Base-by-base conservation (phyloP, 2,888 invertebrate species). In the Drosophila rubida region DNA sequence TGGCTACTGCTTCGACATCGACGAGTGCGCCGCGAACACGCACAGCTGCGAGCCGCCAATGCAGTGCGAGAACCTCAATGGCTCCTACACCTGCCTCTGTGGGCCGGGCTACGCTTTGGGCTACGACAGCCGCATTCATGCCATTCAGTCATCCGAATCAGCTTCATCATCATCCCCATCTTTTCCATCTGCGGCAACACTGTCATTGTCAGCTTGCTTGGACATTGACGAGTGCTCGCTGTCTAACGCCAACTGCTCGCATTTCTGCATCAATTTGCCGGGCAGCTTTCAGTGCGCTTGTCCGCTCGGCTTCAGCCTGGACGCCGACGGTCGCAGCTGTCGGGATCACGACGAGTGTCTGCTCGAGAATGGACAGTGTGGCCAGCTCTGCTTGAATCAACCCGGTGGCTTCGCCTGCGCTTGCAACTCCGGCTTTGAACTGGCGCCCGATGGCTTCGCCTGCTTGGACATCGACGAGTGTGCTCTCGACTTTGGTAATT, bases 401-500 rank as follows among this genome's bases (percentile, higher is more conserved):
- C 86, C 91, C 2, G 94, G 94, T 3, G 90, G 93, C 44, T 93
- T 91, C 78, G 78, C 90, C 19, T 94, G 94, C 75, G 83, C 87
- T 50, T 94, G 94, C 70, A 90, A 92, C 0, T 61, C 84, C 2
- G 93, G 93, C 39, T 93, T 76, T 69, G 75, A 80, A 78, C 91
- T 92, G 65, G 83, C 90, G 2, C 68, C 78, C 2, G 91, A 91
- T 72, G 86, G 88, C 41, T 80, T 84, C 32, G 87, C 67, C 61
- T 92, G 91, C 82, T 72, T 80, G 92, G 94, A 94, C 90, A 91
- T 93, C 45, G 93, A 94, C 84, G 94, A 94, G 83, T 94, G 94
- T 80, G 75, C 89, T 3, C 75, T 80, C 46, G 92, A 92, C 66
- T 93, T 92, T 74, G 93, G 93, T 23, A 93, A 93, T 53, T 95